Conservation (phyloP, 1,140 invertebrate genomes). For the Pomacea maculata region DNA sequence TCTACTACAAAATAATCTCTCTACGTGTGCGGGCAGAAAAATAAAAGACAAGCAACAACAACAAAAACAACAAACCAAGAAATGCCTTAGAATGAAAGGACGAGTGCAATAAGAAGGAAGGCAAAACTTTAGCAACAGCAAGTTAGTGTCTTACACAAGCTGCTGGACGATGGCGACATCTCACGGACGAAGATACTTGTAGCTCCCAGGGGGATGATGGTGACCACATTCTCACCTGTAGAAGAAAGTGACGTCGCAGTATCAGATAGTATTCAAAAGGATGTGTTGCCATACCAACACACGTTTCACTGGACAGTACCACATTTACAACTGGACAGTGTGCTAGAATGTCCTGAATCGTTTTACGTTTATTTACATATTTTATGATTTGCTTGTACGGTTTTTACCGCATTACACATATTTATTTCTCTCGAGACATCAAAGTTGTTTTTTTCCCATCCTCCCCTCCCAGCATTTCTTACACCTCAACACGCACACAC, state of each 20-base stretch:
- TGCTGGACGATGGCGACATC: constrained; percentile 10
- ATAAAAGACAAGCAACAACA: not conserved
- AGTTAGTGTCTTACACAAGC: constrained; percentile 22
- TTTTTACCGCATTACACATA: too few relatives aligned
- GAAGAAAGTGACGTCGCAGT: not conserved
- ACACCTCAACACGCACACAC: not conserved
- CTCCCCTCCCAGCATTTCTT: too few relatives aligned
- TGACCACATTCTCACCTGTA: constrained; percentile 32
- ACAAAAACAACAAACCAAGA: not conserved
- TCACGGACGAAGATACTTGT: constrained; percentile 29
- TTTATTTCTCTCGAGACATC: too few relatives aligned
- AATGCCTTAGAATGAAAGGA: not conserved
- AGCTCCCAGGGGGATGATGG: constrained; percentile 29
- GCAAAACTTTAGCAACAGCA: not conserved
- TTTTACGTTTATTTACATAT: too few relatives aligned
- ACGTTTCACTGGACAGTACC: too few relatives aligned
- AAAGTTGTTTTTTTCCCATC: not conserved
- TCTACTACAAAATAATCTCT: too few relatives aligned
- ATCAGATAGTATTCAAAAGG: not conserved
- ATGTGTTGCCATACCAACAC: too few relatives aligned
- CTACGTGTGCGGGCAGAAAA: too few relatives aligned
- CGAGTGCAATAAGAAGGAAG: not conserved
- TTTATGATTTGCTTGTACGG: too few relatives aligned
- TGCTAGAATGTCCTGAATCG: too few relatives aligned
- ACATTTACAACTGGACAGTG: too few relatives aligned